Base-by-base conservation (phyloP, 2,113 vertebrate genomes). In the Anguilla japonica region DNA sequence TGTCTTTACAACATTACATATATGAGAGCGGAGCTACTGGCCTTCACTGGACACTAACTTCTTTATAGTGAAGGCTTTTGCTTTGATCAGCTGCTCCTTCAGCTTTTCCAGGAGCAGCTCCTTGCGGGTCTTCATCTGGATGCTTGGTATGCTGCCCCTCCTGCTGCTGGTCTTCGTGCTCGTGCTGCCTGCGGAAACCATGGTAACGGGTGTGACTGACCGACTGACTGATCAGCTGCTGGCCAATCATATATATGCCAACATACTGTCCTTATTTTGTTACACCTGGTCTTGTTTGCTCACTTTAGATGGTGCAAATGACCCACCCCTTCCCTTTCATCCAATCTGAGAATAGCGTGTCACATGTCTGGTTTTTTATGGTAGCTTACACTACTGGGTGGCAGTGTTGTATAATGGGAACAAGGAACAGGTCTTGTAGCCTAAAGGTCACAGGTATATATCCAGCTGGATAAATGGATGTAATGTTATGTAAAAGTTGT, bases 31-130 rank as follows among this genome's bases (percentile, higher is more conserved):
- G 79, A 5, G 83, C 20, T 13, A 22, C 71, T 34, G 7, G 26
- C 26, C 71, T 26, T 75, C 11, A 13, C 9, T 13, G n/a, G 63
- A 43, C 81, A 90, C 94, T 93, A 92, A 99, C 98, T 96, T 96
- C 91, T 96, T 98, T 87, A 97, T 92, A 43, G 96, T 91, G 92
- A 97, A 97, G 43, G 95, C 95, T 88, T 96, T 99, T 50, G 96
- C 97, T 92, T 96, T 98, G 91, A 97, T 95, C 82, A 99, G 93
- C 91, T 98, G 97, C 91, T 99, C 98, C 88, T 94, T 95, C 88
- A 98, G 91, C 88, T 99, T 99, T 94, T 98, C 97, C 92, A 97
- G 87, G 29, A 99, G 94, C 83, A 99, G 95, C 88, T 99, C 96
- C 87, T 96, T 98, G 88, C 94, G 97, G 84, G 93, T 98, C 93